These are phyloP conservation scores for Sternarchorhynchus goeldii DNA, from an alignment of 2,797 vertebrate genomes.

Conservation along the genomic window DNA sequence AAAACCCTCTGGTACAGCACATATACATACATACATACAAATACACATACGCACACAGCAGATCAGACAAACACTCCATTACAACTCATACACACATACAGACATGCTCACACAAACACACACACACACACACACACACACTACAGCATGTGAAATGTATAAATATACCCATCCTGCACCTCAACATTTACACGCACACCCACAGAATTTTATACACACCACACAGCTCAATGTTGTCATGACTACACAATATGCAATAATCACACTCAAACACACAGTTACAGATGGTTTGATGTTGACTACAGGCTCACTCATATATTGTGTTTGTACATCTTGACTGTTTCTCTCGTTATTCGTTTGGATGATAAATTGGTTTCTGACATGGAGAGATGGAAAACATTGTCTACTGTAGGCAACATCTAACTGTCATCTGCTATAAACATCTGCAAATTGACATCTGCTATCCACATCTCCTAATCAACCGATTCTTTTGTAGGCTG, in stretches of 20 bases:
- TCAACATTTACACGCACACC: background rate
- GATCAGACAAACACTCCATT: no score
- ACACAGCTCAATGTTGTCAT: background rate
- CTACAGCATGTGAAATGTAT: background rate
- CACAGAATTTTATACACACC: no score
- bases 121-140: background rate
- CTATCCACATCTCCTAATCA: background rate
- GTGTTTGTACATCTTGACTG: background rate
- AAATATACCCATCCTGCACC: background rate
- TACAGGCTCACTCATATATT: background rate
- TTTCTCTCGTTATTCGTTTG: background rate
- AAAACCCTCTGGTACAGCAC: slow-evolving; percentile 78
- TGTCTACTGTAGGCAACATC: no score
- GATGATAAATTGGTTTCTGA: background rate
- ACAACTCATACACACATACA: no score
- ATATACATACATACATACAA: no score
- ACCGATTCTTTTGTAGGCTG: slow-evolving; percentile 60
- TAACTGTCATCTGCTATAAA: background rate
- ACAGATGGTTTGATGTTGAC: no score
- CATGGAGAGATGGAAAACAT: background rate
- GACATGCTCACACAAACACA: background rate
- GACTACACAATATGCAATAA: background rate
- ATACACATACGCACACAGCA: background rate
- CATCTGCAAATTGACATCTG: background rate
- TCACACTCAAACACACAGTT: background rate